Percentiles rank a stretch among this genome's conserved stretches.
Evolutionary conservation across 2,113 vertebrate genomes (phyloP).

Genomic region (Odocoileus hemionus): DNA sequence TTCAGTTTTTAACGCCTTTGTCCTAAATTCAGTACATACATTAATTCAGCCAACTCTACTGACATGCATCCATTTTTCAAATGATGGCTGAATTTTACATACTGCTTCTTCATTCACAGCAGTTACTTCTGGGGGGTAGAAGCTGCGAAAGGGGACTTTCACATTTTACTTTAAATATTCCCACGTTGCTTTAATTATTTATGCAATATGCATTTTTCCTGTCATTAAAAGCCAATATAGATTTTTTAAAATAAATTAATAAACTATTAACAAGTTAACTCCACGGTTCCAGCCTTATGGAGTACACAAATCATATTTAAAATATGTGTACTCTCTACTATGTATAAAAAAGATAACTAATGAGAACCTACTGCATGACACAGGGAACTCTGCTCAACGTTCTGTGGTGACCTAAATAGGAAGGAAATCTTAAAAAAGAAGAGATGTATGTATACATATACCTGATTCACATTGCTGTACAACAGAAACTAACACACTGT

Average conservation of each 20-base stretch:
- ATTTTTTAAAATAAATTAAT: neutral
- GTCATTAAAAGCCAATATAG: neutral
- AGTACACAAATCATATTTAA: neutral
- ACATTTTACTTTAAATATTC: constrained; percentile 20
- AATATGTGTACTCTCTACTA: neutral
- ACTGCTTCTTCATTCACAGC: neutral
- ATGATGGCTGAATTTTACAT: constrained; percentile 22
- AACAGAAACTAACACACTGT: neutral
- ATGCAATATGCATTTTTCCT: neutral
- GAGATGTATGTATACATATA: neutral
- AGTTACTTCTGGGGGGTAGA: neutral
- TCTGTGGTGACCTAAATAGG: neutral
- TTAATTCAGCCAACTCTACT: neutral
- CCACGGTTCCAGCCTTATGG: neutral
- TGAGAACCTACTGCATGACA: neutral
- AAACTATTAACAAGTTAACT: neutral
- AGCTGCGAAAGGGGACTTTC: neutral
- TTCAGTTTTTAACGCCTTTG: neutral
- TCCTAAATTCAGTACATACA: neutral
- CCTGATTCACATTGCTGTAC: neutral
- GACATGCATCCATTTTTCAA: constrained; percentile 8
- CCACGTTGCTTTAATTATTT: neutral
- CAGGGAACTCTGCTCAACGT: neutral
- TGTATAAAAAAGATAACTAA: neutral
- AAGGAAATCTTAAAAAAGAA: neutral